Evolutionary conservation across 2,113 vertebrate species (phyloP).

Genomic region (Oryzias curvinotus): DNA sequence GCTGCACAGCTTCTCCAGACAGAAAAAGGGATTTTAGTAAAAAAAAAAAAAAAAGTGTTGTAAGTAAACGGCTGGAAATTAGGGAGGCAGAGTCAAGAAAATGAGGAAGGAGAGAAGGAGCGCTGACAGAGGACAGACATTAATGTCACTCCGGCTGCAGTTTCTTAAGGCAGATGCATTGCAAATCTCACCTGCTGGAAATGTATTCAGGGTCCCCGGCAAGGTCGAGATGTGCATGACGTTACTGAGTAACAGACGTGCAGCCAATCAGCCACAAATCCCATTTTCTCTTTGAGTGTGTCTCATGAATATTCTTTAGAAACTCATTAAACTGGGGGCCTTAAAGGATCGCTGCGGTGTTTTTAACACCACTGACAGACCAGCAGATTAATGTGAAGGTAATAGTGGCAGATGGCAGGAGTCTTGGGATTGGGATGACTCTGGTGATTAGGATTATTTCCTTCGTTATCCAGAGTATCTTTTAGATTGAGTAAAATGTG

Average conservation of each 20-base stretch:
- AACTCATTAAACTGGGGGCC: background rate
- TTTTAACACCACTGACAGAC: background rate
- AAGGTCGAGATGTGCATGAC: background rate
- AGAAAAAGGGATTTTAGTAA: conserved; percentile 8
- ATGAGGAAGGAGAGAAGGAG: background rate
- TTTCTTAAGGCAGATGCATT: background rate
- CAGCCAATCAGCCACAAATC: background rate
- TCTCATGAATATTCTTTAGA: no score
- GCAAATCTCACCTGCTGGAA: background rate
- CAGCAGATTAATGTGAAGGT: no score
- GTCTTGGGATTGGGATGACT: no score
- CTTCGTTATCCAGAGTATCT: no score
- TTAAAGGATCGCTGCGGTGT: background rate
- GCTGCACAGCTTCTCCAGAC: background rate
- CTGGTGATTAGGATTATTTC: no score
- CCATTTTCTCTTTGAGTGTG: background rate
- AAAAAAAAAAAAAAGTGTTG: conserved; percentile 4
- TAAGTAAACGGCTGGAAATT: conserved; percentile 11
- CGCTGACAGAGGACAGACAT: conserved; percentile 3
- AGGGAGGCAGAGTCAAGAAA: background rate
- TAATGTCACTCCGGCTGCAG: background rate
- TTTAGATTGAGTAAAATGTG: no score
- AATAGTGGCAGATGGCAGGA: no score
- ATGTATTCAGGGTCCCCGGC: background rate
- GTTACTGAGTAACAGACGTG: background rate